phyloP scores from a whole-genome alignment of 1,140 invertebrate species.

The Agrilus planipennis region DNA sequence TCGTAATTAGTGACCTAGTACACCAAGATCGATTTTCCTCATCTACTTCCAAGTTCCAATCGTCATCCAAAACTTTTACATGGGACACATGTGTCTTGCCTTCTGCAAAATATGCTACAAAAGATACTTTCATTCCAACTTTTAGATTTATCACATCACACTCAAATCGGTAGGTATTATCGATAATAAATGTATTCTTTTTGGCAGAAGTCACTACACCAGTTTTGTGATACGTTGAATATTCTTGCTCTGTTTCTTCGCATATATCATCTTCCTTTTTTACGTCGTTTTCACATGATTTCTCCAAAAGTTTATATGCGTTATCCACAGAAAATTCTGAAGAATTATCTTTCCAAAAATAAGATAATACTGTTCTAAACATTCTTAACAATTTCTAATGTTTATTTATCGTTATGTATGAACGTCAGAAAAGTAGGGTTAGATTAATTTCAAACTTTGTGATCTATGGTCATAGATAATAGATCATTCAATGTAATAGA shows the following conservation, averaged over 20 bases:
- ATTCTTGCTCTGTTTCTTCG: background rate
- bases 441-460: no score
- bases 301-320: slow-evolving; percentile 1
- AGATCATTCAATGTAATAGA: no score
- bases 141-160: slow-evolving; percentile 8
- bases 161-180: slow-evolving; percentile 17
- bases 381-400: no score
- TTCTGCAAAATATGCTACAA: slow-evolving; percentile 11
- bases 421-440: no score
- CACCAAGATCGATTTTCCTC: slow-evolving; percentile 16
- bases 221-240: slow-evolving; percentile 7
- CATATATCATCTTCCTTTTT: background rate
- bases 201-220: slow-evolving; percentile 10
- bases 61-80: slow-evolving; percentile 17
- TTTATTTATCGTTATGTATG: no score
- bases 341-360: background rate
- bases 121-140: slow-evolving; percentile 21
- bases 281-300: background rate
- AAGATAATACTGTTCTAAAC: background rate
- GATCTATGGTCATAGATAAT: no score
- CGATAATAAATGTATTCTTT: slow-evolving; percentile 9
- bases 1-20: slow-evolving; percentile 19
- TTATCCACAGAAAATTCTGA: slow-evolving; percentile 3
- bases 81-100: slow-evolving; percentile 13
- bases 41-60: slow-evolving; percentile 18